Evolutionary conservation across 1,140 invertebrate genomes (phyloP).

Genomic region (Sitodiplosis mosellana): DNA sequence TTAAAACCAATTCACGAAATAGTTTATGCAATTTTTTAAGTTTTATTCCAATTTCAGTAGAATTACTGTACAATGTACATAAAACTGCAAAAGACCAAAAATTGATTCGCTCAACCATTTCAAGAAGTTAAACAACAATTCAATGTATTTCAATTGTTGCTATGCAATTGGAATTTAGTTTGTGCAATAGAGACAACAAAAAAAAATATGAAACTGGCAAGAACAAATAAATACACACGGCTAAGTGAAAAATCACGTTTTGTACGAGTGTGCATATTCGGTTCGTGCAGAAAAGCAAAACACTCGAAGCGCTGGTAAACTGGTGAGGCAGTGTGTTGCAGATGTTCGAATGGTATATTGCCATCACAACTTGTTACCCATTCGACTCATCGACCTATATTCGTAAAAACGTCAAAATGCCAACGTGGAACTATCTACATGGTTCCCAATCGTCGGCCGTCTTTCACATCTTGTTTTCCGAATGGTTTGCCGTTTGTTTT

Average conservation of each 20-base stretch:
- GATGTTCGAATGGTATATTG: too few relatives aligned
- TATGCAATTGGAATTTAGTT: too few relatives aligned
- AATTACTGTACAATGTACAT: not conserved
- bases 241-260: not conserved
- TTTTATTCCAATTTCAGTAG: too few relatives aligned
- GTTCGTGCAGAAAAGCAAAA: too few relatives aligned
- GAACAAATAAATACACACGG: not conserved
- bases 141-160: not conserved
- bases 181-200: not conserved
- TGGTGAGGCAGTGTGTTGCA: too few relatives aligned
- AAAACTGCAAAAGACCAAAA: not conserved
- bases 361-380: too few relatives aligned
- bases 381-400: not conserved
- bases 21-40: too few relatives aligned
- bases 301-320: too few relatives aligned
- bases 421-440: not conserved
- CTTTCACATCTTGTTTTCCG: not conserved
- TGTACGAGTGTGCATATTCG: too few relatives aligned
- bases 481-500: not conserved
- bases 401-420: not conserved
- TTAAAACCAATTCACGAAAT: too few relatives aligned
- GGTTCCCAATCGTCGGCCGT: not conserved
- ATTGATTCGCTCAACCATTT: not conserved
- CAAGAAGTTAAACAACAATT: too few relatives aligned
- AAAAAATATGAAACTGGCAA: not conserved